phyloP scores from a whole-genome alignment of 2,888 invertebrate genomes.

The Hofmannophila pseudospretella region DNA sequence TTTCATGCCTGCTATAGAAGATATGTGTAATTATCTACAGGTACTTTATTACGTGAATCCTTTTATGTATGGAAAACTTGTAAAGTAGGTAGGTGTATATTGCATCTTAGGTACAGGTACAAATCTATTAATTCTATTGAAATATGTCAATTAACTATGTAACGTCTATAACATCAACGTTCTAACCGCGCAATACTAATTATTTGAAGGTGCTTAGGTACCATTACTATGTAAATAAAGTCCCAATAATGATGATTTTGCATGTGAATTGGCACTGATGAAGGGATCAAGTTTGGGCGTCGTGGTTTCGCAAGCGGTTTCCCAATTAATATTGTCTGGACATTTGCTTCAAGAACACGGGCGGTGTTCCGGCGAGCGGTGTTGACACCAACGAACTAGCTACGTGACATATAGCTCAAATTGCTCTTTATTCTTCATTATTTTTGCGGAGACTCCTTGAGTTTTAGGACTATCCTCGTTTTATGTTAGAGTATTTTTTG shows the following conservation, averaged over 20 bases:
- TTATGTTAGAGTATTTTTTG: constrained; percentile 4
- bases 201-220: too few relatives aligned
- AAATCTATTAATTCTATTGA: too few relatives aligned
- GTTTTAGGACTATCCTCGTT: constrained; percentile 34
- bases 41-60: constrained; percentile 3
- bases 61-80: not conserved
- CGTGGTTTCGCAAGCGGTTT: not conserved
- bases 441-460: constrained; percentile 42
- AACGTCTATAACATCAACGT: too few relatives aligned
- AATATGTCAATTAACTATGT: too few relatives aligned
- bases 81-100: too few relatives aligned
- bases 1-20: constrained; percentile 11
- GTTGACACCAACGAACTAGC: constrained; percentile 40
- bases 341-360: constrained; percentile 46
- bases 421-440: constrained; percentile 41
- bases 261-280: too few relatives aligned
- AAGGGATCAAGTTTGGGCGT: too few relatives aligned
- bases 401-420: constrained; percentile 57
- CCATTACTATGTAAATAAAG: too few relatives aligned
- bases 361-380: constrained; percentile 41
- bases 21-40: constrained; percentile 19
- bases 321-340: constrained; percentile 9
- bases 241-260: too few relatives aligned
- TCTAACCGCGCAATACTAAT: too few relatives aligned
- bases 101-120: too few relatives aligned